Evolutionary conservation across 2,797 vertebrate genomes (phyloP), one percentile per base, ranked within the genome.

Genomic region (Enteromius afrohamiltoni): DNA sequence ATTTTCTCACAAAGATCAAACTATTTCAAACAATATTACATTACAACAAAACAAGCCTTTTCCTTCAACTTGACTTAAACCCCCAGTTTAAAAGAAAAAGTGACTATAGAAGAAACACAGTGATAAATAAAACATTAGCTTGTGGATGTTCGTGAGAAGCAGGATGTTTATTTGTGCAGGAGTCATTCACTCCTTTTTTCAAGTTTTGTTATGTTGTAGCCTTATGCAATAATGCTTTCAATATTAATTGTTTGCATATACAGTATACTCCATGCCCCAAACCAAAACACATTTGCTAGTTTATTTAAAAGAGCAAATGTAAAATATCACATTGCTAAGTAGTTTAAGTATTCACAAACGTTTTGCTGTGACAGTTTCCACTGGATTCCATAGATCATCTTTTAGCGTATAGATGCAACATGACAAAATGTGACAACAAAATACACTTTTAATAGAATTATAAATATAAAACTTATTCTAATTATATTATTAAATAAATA

Each of bases 1-100:
- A 82, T 89, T 84, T 77, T 64, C 81, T 19, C 45, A 49, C 55
- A 47, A 75, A 47, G 47, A 58, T 37, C 64, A 51, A 77, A 60
- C 60, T 75, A 47, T 67, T 76, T 60, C 16, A 51, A 47, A 76
- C 51, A 60, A 62, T 60, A 71, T 77, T 49, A 69, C n/a, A 42
- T 6, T 21, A 19, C 31, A 58, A 37, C 47, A 80, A 4, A 45
- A 31, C 16, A 37, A 69, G 14, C 7, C 1, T 69, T 10, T 60
- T 55, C 49, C 10, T 45, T 71, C 11, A 6, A 10, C 21, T 69
- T 42, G n/a, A 49, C 49, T 67, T 7, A 65, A 79, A n/a, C 8
- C 37, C 9, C 10, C 21, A n/a, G 4, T 78, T 49, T 65, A 65
- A 79, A 75, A 53, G 87, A 67, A 14, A 62, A 40, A 53, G 40